Base-by-base conservation (phyloP, 2,888 invertebrate species). In the Sicus ferrugineus region DNA sequence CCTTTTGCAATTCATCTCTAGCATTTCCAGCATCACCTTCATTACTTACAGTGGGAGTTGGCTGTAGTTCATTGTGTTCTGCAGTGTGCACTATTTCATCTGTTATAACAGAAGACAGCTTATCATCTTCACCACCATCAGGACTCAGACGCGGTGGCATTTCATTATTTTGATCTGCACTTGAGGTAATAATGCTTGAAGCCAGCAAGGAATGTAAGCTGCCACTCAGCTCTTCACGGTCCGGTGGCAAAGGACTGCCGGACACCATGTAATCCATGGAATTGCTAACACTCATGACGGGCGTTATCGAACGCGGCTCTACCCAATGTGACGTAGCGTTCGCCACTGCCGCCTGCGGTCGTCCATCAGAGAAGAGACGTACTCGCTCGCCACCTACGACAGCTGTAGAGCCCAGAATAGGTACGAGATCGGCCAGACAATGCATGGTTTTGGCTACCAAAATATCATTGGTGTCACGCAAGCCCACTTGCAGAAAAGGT, bases 401-500 rank as follows among this genome's bases (percentile, higher is more conserved):
- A 23, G 91, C 88, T n/a, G 91, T 88, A 16, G 95, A 92, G 16
- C 97, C 96, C 34, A 83, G 86, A 73, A 96, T 89, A 1, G 94
- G 93, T 28, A 97, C 93, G 69, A 97, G 85, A 78, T 93, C 92
- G 69, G 96, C 94, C 70, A 97, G 85, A 66, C 93, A 92, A 69
- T 90, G 89, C 62, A 97, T 86, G 14, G 96, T 96, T 70, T 91
- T 90, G 30, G 92, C 89, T 0, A 96, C 96, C 72, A 97, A 86
- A 67, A 88, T 88, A 82, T 96, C 94, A 84, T 94, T 93, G 1
- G 90, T 91, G 80, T 97, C 96, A 83, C 94, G 93, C 75, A 97
- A 92, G 3, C 96, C 96, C 42, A 95, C 88, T 48, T 96, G 87
- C 65, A 96, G 85, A 90, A 96, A 94, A n/a, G 96, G 96, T 77